Evolutionary conservation across 2,888 invertebrate genomes (phyloP).

Genomic region (Torymus aiolomorphi): DNA sequence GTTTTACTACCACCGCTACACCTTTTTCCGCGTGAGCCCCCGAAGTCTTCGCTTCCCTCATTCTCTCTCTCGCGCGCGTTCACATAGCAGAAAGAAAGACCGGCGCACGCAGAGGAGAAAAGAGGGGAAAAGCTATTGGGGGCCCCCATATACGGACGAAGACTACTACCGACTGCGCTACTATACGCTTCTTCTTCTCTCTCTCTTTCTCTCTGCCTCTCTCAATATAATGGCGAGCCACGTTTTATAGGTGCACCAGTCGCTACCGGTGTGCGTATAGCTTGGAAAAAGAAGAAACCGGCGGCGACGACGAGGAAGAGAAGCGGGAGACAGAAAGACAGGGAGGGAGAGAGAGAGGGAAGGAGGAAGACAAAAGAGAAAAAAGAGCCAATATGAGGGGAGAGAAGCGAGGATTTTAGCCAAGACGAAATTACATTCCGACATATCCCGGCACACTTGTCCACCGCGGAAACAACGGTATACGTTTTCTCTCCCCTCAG

Average conservation of each 20-base stretch:
- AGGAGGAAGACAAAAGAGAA: slow-evolving; percentile 26
- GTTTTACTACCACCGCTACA: slow-evolving; percentile 48
- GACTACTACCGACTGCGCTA: slow-evolving; percentile 17
- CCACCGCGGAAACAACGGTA: slow-evolving; percentile 59
- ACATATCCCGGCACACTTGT: slow-evolving; percentile 63
- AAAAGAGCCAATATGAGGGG: not conserved
- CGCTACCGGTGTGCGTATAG: slow-evolving; percentile 60
- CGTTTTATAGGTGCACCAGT: slow-evolving; percentile 71
- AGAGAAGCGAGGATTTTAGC: slow-evolving; percentile 63
- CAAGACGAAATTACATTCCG: slow-evolving; percentile 74
- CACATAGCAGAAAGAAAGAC: slow-evolving; percentile 48
- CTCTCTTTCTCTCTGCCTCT: slow-evolving; percentile 30
- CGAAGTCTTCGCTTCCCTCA: too few species aligned
- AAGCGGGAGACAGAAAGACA: slow-evolving; percentile 14
- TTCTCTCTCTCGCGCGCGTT: not conserved
- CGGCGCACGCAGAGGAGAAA: slow-evolving; percentile 33
- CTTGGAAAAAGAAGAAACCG: slow-evolving; percentile 8
- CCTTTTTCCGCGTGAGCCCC: slow-evolving; percentile 3
- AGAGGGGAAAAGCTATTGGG: slow-evolving; percentile 52
- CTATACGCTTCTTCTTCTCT: slow-evolving; percentile 21
- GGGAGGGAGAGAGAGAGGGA: slow-evolving; percentile 3
- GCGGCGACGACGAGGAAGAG: slow-evolving; percentile 25
- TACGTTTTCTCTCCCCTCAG: slow-evolving; percentile 46
- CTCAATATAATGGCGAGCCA: slow-evolving; percentile 68
- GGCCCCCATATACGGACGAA: slow-evolving; percentile 46